Percentiles rank a stretch among this genome's conserved stretches.
Conservation (phyloP, 2,888 invertebrate genomes). For the Euproctis similis region DNA sequence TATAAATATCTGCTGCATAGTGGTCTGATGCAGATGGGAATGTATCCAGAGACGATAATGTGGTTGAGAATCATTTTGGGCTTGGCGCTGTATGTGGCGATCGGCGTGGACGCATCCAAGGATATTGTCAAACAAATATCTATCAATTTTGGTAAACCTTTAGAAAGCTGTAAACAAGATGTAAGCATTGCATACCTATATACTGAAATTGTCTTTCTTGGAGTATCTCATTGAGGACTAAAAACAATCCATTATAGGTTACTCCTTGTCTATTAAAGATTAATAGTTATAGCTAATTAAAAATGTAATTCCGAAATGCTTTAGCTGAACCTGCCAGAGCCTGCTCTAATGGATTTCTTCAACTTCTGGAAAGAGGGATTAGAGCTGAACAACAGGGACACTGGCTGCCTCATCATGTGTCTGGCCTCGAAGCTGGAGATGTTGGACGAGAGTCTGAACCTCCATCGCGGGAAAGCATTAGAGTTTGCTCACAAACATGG, state of each 20-base stretch:
- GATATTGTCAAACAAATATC: slow-evolving; percentile 34
- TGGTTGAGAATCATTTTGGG: neutral
- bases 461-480: slow-evolving; percentile 52
- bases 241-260: no score
- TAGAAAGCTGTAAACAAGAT: slow-evolving; percentile 38
- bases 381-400: slow-evolving; percentile 29
- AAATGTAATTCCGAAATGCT: no score
- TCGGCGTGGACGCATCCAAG: slow-evolving; percentile 28
- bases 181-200: slow-evolving; percentile 13
- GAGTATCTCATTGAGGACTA: no score
- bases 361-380: slow-evolving; percentile 49
- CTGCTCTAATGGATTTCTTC: slow-evolving; percentile 33
- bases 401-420: slow-evolving; percentile 53
- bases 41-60: neutral
- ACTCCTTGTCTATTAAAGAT: no score
- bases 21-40: neutral
- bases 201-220: no score
- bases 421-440: slow-evolving; percentile 48
- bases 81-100: slow-evolving; percentile 12
- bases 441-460: slow-evolving; percentile 38
- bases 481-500: slow-evolving; percentile 51
- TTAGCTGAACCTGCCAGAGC: slow-evolving; percentile 37
- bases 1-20: neutral
- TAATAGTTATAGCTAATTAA: no score
- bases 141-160: slow-evolving; percentile 30